Evolutionary conservation across 2,113 vertebrate species (phyloP).

Genomic region (Podocnemis expansa): DNA sequence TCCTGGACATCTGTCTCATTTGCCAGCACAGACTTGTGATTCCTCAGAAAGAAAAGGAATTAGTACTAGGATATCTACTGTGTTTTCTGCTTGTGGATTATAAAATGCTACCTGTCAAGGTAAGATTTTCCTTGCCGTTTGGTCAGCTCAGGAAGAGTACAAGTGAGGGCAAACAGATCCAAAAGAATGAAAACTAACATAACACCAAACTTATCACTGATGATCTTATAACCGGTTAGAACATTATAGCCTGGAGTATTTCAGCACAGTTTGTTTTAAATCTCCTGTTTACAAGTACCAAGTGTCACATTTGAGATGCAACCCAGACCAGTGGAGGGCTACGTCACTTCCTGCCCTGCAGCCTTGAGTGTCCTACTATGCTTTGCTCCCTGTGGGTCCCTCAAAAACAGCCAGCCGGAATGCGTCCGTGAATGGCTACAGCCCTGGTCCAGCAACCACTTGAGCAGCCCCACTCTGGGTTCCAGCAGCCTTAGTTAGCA

Average conservation of each 20-base stretch:
- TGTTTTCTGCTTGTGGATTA: neutral
- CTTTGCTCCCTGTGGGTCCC: too few relatives aligned
- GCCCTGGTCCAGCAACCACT: too few relatives aligned
- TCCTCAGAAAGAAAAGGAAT: neutral
- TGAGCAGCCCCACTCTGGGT: too few relatives aligned
- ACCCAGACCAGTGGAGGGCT: neutral
- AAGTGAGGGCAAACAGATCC: neutral
- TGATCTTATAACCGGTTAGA: neutral
- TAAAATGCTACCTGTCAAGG: neutral
- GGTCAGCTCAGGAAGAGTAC: neutral
- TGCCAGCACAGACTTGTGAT: neutral
- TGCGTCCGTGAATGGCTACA: too few relatives aligned
- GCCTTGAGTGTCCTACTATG: neutral
- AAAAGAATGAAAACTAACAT: neutral
- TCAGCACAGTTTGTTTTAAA: neutral
- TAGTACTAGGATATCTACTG: neutral
- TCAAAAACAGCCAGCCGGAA: too few relatives aligned
- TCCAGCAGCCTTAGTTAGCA: too few relatives aligned
- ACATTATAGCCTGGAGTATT: neutral
- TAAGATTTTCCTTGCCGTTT: neutral
- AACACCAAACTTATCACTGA: neutral
- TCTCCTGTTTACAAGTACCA: neutral
- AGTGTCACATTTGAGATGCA: neutral
- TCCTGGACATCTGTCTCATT: neutral
- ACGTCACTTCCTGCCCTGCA: neutral